Base-by-base conservation (phyloP, 1,140 invertebrate species). In the Panulirus ornatus region DNA sequence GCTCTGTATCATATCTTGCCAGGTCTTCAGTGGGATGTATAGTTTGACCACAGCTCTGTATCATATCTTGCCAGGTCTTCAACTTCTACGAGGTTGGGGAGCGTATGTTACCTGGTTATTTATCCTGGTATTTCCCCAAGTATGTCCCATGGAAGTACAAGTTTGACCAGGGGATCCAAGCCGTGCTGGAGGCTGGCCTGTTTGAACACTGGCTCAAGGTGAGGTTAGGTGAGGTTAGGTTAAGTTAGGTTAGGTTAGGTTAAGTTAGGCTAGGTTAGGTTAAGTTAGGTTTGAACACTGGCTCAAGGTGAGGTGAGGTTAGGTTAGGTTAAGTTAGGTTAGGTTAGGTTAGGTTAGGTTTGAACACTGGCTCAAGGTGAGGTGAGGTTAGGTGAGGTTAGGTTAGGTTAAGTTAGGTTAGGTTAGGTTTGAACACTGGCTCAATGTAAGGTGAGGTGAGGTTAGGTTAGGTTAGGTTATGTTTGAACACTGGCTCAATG, bases 141-240 rank as follows among this genome's bases (percentile, higher is more conserved):
- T 38, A 73, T 38, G 42, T 38, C 19, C 70, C 70, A 34, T 73
- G 70, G 70, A 73, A 30, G 34, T 36, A 73, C 70, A 73, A 73
- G 11, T 73, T 73, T 73, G 70, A 73, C 70, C 30, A 34, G 22
- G 70, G 8, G 27, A 73, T 73, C 27, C 70, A 73, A 38, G 34
- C 36, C 34, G 9, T 73, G 70, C 27, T 73, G 70, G 42, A 22
- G 36, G 70, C n/a, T 36, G 70, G 70, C 1, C 70, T 73, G 8
- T 34, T 73, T 9, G 11, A 73, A 2, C 9, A 73, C 9, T 73
- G 70, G 70, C 36, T 38, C n/a, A 8, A 73, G 34, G 70, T 73
- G 66, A n/a, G 66, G 27, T 2, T 30, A n/a, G 22, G 22, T 22
- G 22, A 70, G 2, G 2, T 70, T 9, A 6, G 66, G 9, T 70